phyloP scores from a whole-genome alignment of 1,140 invertebrate species.

The Adoxophyes honmai region DNA sequence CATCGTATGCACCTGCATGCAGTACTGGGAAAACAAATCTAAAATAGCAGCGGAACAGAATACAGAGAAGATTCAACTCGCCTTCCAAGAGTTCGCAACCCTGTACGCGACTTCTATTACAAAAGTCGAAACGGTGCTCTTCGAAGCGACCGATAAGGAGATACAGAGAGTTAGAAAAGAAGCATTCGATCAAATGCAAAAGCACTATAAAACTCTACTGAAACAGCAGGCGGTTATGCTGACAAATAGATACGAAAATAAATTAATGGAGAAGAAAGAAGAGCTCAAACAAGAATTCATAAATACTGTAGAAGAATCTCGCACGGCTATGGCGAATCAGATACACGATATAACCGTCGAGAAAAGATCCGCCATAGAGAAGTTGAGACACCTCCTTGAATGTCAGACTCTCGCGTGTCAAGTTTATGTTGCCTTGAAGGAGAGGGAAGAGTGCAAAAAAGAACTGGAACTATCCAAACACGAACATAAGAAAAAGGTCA shows the following conservation, averaged over 20 bases:
- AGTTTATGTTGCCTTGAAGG: conserved; percentile 62
- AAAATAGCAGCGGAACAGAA: conserved; percentile 37
- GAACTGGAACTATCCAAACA: conserved; percentile 38
- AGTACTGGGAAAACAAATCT: conserved; percentile 36
- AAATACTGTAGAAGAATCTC: conserved; percentile 30
- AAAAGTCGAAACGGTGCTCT: conserved; percentile 47
- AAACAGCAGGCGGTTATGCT: conserved; percentile 50
- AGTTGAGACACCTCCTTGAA: conserved; percentile 44
- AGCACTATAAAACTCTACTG: conserved; percentile 33
- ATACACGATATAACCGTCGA: conserved; percentile 58
- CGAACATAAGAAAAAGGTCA: conserved; percentile 48
- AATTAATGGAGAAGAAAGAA: conserved; percentile 39
- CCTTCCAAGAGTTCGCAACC: conserved; percentile 46
- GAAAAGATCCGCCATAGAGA: conserved; percentile 57
- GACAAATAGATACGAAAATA: conserved; percentile 43
- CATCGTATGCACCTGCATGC: conserved; percentile 29
- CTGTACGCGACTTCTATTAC: conserved; percentile 47
- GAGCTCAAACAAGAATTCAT: conserved; percentile 45
- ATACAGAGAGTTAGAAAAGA: conserved; percentile 40
- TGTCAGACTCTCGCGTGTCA: conserved; percentile 63
- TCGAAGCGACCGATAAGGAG: conserved; percentile 40
- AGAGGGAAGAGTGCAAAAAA: conserved; percentile 47
- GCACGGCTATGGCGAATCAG: conserved; percentile 30
- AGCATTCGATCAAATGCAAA: conserved; percentile 37
- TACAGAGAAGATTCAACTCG: conserved; percentile 43